phyloP scores from a whole-genome alignment of 2,888 invertebrate genomes.

The Rhynchonema sp. region DNA sequence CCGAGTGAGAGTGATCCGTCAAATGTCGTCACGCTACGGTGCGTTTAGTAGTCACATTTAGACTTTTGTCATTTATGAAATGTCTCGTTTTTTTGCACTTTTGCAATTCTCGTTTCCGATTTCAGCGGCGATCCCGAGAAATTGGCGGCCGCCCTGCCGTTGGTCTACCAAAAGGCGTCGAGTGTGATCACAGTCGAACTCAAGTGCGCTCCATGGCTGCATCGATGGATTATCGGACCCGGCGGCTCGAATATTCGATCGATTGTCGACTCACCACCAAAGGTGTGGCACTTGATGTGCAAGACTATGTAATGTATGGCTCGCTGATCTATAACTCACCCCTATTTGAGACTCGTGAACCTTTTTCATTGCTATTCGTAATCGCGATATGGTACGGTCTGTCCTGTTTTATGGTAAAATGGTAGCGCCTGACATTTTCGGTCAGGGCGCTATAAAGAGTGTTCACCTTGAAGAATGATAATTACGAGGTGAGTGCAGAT shows the following conservation, averaged over 20 bases:
- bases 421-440: too few relatives aligned
- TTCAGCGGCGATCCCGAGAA: neutral
- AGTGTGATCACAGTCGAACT: slow-evolving; percentile 70
- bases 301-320: too few relatives aligned
- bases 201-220: slow-evolving; percentile 82
- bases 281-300: slow-evolving; percentile 2
- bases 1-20: slow-evolving; percentile 62
- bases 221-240: slow-evolving; percentile 87
- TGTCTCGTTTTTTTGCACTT: too few relatives aligned
- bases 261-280: slow-evolving; percentile 55
- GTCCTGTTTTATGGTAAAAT: too few relatives aligned
- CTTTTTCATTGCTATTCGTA: too few relatives aligned
- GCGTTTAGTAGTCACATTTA: neutral
- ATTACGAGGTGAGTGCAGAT: too few relatives aligned
- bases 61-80: too few relatives aligned
- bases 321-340: too few relatives aligned
- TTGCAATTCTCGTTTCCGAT: neutral
- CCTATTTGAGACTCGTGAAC: too few relatives aligned
- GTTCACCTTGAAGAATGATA: too few relatives aligned
- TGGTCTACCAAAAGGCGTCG: slow-evolving; percentile 48
- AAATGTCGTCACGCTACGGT: slow-evolving; percentile 67
- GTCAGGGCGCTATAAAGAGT: too few relatives aligned
- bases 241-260: slow-evolving; percentile 79
- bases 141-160: slow-evolving; percentile 51
- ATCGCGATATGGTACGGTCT: too few relatives aligned